Evolutionary conservation across 2,888 invertebrate species (phyloP).

Genomic region (Sesamia inferens): DNA sequence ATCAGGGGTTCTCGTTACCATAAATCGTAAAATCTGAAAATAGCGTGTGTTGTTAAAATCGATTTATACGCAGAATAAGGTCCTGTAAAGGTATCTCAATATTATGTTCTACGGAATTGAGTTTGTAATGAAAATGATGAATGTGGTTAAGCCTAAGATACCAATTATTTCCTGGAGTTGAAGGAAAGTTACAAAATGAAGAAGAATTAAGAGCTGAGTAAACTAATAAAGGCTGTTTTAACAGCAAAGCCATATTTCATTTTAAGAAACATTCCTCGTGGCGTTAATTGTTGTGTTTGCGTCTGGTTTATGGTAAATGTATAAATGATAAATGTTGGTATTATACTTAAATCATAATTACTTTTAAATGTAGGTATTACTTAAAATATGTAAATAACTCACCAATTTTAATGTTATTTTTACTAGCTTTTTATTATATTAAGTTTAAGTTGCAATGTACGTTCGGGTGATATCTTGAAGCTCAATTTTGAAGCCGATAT

Average conservation of each 20-base stretch:
- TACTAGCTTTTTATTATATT: too few species aligned
- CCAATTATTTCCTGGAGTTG: neutral
- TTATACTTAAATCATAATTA: too few species aligned
- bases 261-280: neutral
- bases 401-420: too few species aligned
- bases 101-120: neutral
- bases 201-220: neutral
- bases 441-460: too few species aligned
- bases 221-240: neutral
- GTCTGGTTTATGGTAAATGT: too few species aligned
- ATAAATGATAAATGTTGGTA: too few species aligned
- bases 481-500: too few species aligned
- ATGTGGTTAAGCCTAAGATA: too few species aligned
- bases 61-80: constrained; percentile 28
- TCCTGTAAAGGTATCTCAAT: neutral
- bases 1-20: constrained; percentile 36
- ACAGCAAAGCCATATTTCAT: neutral
- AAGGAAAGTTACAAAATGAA: neutral
- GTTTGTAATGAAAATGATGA: neutral
- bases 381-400: too few species aligned
- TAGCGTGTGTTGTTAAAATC: constrained; percentile 38
- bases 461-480: too few species aligned
- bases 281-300: too few species aligned
- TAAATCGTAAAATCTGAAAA: constrained; percentile 40
- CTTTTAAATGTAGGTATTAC: too few species aligned